Conservation (phyloP, 2,888 invertebrate species). For the Disparrhopalites patrizii region DNA sequence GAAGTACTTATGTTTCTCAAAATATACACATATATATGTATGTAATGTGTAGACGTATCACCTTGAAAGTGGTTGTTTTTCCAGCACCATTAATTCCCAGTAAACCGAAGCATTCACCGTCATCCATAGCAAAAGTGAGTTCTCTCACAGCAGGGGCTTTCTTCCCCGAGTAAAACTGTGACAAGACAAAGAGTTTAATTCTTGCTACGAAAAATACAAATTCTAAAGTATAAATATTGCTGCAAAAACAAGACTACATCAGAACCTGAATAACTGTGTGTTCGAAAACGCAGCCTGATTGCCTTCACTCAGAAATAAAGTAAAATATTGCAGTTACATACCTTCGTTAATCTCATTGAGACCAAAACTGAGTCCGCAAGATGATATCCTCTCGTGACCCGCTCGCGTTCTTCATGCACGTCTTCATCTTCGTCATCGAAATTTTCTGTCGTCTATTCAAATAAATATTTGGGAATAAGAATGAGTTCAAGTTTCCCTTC, state of each 20-base stretch:
- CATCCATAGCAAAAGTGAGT: constrained; percentile 57
- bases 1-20: too few species aligned
- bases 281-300: neutral
- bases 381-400: constrained; percentile 49
- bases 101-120: constrained; percentile 73
- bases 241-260: neutral
- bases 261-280: neutral
- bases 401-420: constrained; percentile 56
- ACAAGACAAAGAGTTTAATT: neutral
- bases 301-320: too few species aligned
- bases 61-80: constrained; percentile 80
- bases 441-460: neutral
- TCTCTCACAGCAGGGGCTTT: constrained; percentile 56
- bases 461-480: too few species aligned
- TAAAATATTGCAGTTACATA: too few species aligned
- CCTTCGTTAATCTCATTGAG: constrained; percentile 57
- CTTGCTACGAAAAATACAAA: too few species aligned
- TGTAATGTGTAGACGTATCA: constrained; percentile 55
- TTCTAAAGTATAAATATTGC: too few species aligned
- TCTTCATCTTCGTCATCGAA: constrained; percentile 59
- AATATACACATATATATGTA: too few species aligned
- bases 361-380: constrained; percentile 55
- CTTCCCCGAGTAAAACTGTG: constrained; percentile 30
- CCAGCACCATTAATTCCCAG: constrained; percentile 86
- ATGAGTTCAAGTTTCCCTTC: too few species aligned